phyloP scores from a whole-genome alignment of 1,140 invertebrate species.

The Achroia grisella region DNA sequence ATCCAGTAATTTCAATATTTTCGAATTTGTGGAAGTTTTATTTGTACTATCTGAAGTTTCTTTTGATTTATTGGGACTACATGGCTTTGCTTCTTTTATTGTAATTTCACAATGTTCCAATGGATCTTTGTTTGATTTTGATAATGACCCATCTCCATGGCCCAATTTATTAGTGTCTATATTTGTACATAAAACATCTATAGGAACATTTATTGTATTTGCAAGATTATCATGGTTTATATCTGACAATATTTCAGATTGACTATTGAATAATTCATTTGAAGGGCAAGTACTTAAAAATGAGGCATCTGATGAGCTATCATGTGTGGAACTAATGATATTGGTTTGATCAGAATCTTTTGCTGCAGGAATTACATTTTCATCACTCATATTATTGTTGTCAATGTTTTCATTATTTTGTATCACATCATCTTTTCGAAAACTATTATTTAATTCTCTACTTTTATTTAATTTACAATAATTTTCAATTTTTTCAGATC shows the following conservation, averaged over 20 bases:
- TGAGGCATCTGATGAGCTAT: slow-evolving; percentile 52
- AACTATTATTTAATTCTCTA: slow-evolving; percentile 46
- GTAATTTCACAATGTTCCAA: too few relatives aligned
- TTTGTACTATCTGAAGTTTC: background rate
- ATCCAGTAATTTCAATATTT: background rate
- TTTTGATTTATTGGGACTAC: too few relatives aligned
- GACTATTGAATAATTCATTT: slow-evolving; percentile 26
- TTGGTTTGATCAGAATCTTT: slow-evolving; percentile 4
- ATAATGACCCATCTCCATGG: too few relatives aligned
- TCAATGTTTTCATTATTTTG: slow-evolving; percentile 12
- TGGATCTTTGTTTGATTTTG: too few relatives aligned
- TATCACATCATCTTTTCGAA: slow-evolving; percentile 19
- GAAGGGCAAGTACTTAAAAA: slow-evolving; percentile 40
- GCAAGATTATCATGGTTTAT: slow-evolving; percentile 15
- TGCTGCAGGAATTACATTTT: background rate
- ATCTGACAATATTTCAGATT: slow-evolving; percentile 18
- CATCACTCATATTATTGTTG: slow-evolving; percentile 10
- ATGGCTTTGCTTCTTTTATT: too few relatives aligned
- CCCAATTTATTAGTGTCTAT: slow-evolving; percentile 10
- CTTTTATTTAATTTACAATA: slow-evolving; percentile 70
- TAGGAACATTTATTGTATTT: slow-evolving; percentile 9
- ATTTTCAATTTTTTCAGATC: slow-evolving; percentile 69
- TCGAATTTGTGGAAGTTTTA: background rate
- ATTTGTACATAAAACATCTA: background rate
- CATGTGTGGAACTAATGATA: slow-evolving; percentile 12